Conservation (phyloP, 2,888 invertebrate genomes). For the Andrena bicolor region DNA sequence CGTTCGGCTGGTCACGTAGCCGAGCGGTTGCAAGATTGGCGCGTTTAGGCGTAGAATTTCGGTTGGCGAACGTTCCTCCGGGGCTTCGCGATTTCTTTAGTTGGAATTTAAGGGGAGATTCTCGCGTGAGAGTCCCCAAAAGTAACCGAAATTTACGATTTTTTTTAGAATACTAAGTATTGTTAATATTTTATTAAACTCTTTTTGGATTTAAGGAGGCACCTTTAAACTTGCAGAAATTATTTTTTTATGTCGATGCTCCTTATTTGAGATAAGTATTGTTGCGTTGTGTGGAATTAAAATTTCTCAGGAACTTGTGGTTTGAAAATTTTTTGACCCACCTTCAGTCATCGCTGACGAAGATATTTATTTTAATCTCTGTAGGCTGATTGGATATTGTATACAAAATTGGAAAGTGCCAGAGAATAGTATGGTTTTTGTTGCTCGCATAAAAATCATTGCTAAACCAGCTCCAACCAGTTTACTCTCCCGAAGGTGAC, state of each 20-base stretch:
- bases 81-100: not conserved
- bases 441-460: conserved; percentile 11
- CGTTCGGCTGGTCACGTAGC: not conserved
- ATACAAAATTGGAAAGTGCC: not conserved
- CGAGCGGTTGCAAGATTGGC: not conserved
- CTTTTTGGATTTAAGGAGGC: no score
- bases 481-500: conserved; percentile 64
- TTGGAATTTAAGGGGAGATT: no score
- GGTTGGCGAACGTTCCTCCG: conserved; percentile 4
- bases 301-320: not conserved
- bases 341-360: not conserved
- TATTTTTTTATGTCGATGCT: no score
- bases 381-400: not conserved
- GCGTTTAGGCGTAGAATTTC: not conserved
- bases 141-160: no score
- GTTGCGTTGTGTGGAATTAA: not conserved
- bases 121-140: no score
- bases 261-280: no score
- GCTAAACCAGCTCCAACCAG: conserved; percentile 59
- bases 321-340: not conserved
- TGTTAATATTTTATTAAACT: no score
- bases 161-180: no score
- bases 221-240: no score
- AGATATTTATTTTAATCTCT: not conserved
- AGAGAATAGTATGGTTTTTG: not conserved